Percentiles rank a stretch among this genome's conserved stretches.
Evolutionary conservation across 1,140 invertebrate species (phyloP).

Genomic region (Potamilus streckersoni): DNA sequence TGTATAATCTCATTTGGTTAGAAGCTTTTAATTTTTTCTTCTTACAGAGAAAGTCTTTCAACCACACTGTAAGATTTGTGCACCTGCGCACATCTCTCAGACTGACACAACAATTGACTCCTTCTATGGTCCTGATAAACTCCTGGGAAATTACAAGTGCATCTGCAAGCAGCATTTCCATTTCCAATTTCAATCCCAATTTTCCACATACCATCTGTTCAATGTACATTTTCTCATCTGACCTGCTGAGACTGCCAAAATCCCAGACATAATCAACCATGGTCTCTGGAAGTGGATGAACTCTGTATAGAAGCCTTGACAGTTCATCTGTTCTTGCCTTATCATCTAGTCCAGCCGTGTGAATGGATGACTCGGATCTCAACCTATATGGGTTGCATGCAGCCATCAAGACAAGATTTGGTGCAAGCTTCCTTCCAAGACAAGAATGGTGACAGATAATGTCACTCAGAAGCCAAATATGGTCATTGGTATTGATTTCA

Average conservation of each 20-base stretch:
- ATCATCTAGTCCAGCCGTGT: conserved; percentile 35
- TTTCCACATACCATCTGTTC: conserved; percentile 32
- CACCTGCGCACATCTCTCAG: conserved; percentile 27
- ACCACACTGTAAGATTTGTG: conserved; percentile 31
- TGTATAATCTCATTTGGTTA: conserved; percentile 2
- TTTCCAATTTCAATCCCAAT: conserved; percentile 3
- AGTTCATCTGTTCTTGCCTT: conserved; percentile 42
- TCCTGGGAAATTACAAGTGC: conserved; percentile 36
- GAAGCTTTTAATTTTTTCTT: not conserved
- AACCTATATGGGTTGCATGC: conserved; percentile 51
- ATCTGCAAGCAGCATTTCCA: conserved; percentile 8
- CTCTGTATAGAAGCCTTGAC: conserved; percentile 2
- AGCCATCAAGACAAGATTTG: conserved; percentile 41
- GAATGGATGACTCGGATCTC: conserved; percentile 22
- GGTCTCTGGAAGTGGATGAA: too few relatives aligned
- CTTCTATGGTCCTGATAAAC: conserved; percentile 34
- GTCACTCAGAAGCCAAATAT: conserved; percentile 38
- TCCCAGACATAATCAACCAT: too few relatives aligned
- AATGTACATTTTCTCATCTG: conserved; percentile 43
- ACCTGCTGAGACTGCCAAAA: conserved; percentile 24
- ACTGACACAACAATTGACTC: conserved; percentile 39
- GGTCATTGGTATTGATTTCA: conserved; percentile 49
- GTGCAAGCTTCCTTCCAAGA: conserved; percentile 27
- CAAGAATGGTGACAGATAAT: conserved; percentile 40
- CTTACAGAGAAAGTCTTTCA: too few relatives aligned